Evolutionary conservation across 2,888 invertebrate genomes (phyloP).

Genomic region (Helicoverpa assulta): DNA sequence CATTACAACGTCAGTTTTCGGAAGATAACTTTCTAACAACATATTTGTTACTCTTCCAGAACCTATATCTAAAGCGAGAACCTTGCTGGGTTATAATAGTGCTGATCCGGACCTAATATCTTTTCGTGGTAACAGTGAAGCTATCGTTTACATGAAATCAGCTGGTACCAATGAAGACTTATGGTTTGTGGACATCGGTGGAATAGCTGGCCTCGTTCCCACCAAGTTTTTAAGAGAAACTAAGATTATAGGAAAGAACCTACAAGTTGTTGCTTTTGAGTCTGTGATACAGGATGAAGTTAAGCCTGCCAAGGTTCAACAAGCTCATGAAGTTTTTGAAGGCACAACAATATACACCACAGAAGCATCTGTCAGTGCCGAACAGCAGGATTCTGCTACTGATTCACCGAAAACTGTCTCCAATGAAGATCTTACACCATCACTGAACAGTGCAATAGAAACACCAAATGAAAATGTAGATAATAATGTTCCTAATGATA

Average conservation of each 20-base stretch:
- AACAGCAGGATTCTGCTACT: conserved; percentile 60
- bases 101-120: conserved; percentile 90
- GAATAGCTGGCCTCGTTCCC: conserved; percentile 92
- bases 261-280: conserved; percentile 76
- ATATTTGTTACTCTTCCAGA: conserved; percentile 80
- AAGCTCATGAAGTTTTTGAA: conserved; percentile 90
- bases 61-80: conserved; percentile 91
- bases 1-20: conserved; percentile 66
- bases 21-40: conserved; percentile 67
- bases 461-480: conserved; percentile 37
- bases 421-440: conserved; percentile 60
- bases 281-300: conserved; percentile 63
- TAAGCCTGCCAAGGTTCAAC: conserved; percentile 83
- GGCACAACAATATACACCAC: conserved; percentile 91
- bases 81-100: conserved; percentile 90
- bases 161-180: conserved; percentile 91
- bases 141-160: conserved; percentile 93
- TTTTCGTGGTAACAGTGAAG: conserved; percentile 89
- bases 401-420: conserved; percentile 45
- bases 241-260: conserved; percentile 84
- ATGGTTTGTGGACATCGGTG: conserved; percentile 93
- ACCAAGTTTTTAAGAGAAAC: conserved; percentile 90
- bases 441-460: conserved; percentile 50
- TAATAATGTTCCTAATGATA: conserved; percentile 41
- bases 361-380: conserved; percentile 64